Evolutionary conservation across 1,140 invertebrate species (phyloP), one percentile per base, ranked within the genome.

Genomic region (Phymorhynchus buccinoides): DNA sequence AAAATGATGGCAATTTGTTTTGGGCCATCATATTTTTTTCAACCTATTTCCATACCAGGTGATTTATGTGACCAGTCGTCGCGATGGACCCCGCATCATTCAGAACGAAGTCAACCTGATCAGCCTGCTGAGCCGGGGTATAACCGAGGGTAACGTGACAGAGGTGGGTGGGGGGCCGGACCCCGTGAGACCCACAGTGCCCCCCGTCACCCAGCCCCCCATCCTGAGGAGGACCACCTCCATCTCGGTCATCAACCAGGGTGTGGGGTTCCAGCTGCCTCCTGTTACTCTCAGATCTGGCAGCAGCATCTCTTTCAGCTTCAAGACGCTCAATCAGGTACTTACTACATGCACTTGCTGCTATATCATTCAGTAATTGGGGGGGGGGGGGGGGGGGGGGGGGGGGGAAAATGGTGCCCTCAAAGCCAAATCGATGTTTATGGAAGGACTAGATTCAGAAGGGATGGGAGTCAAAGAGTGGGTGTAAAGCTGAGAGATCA

Each of bases 301-400:
- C 16, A 84, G 81, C 35, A 48, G 41, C 48, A 62, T 91, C 0
- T 84, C 80, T 14, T 88, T 90, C 78, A 86, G 89, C 44, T 90
- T 90, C 80, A 86, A 88, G 77, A 92, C 90, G n/a, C 86, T 97
- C 85, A 93, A 95, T 16, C 94, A 95, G 0, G 96, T 97, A 81
- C 98, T n/a, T n/a, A n/a, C n/a, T n/a, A n/a, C n/a, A n/a, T n/a
- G n/a, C n/a, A n/a, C n/a, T n/a, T n/a, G n/a, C n/a, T n/a, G n/a
- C n/a, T n/a, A n/a, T n/a, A n/a, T n/a, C n/a, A n/a, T n/a, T n/a
- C n/a, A n/a, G n/a, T n/a, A n/a, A n/a, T n/a, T n/a, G 98, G 0
- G 91, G 12, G 12, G 22, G 48, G 48, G 48, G 48, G 48, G 48
- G 6, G 18, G 48, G 48, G 48, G 48, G 12, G 22, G 48, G 48